Evolutionary conservation across 2,888 invertebrate genomes (phyloP).

Genomic region (Lysandra bellargus): DNA sequence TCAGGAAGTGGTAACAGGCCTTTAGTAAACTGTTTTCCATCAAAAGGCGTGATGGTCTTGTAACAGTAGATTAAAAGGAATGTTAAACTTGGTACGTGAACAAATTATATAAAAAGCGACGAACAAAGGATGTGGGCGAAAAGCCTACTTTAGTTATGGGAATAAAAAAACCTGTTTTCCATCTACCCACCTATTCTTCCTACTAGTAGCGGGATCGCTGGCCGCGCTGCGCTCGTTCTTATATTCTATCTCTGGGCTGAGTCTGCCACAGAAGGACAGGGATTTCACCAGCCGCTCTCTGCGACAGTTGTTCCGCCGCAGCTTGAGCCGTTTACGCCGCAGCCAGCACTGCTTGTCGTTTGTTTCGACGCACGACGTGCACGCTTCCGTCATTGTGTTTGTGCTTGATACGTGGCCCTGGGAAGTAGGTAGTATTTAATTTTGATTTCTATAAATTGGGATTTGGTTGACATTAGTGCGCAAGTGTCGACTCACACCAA

Average conservation of each 20-base stretch:
- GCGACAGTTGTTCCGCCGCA: conserved; percentile 59
- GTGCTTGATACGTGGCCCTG: conserved; percentile 78
- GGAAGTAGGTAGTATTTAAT: neutral
- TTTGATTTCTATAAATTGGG: too few species aligned
- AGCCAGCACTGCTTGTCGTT: conserved; percentile 69
- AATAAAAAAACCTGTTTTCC: too few species aligned
- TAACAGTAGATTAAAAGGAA: too few species aligned
- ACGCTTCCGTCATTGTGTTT: conserved; percentile 77
- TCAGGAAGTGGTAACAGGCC: too few species aligned
- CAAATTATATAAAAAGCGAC: too few species aligned
- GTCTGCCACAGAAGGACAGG: conserved; percentile 85
- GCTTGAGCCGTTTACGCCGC: conserved; percentile 65
- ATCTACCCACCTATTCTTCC: conserved; percentile 68
- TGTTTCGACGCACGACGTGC: conserved; percentile 76
- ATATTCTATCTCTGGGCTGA: conserved; percentile 79
- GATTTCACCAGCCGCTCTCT: conserved; percentile 84
- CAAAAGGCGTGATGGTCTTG: too few species aligned
- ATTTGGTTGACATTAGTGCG: too few species aligned
- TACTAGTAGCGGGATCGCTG: conserved; percentile 83
- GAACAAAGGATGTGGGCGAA: too few species aligned
- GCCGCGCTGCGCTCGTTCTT: conserved; percentile 81
- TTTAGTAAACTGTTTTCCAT: too few species aligned
- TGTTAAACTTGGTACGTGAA: too few species aligned
- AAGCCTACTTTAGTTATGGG: too few species aligned
- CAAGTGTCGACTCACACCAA: too few species aligned